Percentiles rank a stretch among this genome's conserved stretches.
Conservation (phyloP, 2,113 vertebrate species). For the Pantherophis guttatus region DNA sequence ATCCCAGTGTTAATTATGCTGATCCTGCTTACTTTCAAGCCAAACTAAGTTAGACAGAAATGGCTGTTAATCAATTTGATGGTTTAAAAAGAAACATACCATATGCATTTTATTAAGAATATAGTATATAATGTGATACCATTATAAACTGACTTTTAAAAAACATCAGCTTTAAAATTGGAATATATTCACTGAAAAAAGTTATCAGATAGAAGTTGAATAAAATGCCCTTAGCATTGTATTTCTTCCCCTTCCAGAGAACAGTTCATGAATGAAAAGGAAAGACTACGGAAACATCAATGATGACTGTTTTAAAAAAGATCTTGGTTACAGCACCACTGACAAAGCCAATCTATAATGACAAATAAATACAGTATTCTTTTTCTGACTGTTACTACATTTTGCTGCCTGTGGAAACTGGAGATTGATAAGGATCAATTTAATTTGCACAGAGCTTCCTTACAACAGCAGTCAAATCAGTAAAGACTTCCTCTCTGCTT, state of each 20-base stretch:
- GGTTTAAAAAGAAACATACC: background rate
- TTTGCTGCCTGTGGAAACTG: background rate
- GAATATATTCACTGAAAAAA: background rate
- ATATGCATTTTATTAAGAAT: background rate
- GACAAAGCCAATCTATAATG: conserved; percentile 1
- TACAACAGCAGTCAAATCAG: background rate
- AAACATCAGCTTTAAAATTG: background rate
- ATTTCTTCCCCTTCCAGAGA: background rate
- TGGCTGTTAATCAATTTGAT: background rate
- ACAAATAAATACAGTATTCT: background rate
- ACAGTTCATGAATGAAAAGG: background rate
- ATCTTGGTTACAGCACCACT: background rate
- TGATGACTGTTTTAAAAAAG: background rate
- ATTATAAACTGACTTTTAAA: background rate
- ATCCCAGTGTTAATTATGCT: background rate
- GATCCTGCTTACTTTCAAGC: background rate
- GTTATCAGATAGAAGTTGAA: background rate
- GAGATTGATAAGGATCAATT: conserved; percentile 16
- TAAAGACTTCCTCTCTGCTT: background rate
- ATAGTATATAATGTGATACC: background rate
- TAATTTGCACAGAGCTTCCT: background rate
- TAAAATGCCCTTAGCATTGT: background rate
- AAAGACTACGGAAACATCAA: background rate
- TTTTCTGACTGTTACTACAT: background rate
- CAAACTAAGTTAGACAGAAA: background rate